These are phyloP conservation scores for Dermatemys mawii DNA, from an alignment of 2,113 vertebrate genomes.

Conservation along the genomic window DNA sequence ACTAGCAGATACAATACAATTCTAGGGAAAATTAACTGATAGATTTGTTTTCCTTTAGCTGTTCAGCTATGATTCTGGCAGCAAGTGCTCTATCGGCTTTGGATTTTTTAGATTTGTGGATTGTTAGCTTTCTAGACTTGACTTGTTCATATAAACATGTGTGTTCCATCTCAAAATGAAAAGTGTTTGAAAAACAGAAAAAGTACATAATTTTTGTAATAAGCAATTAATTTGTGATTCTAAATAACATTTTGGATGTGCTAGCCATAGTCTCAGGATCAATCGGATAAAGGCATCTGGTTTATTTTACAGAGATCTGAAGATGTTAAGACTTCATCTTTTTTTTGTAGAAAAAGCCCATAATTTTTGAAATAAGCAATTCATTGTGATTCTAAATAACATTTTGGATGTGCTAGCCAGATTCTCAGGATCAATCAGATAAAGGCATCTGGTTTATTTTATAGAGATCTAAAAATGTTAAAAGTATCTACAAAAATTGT, in stretches of 20 bases:
- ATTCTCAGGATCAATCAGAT: neutral
- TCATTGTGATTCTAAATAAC: neutral
- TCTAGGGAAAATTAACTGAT: neutral
- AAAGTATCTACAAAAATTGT: neutral
- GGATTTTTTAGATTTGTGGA: neutral
- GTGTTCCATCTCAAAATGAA: conserved; percentile 15
- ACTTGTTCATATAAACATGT: neutral
- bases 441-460: conserved; percentile 55
- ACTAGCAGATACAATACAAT: neutral
- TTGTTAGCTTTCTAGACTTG: fast-evolving
- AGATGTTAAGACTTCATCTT: conserved; percentile 17
- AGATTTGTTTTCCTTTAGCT: neutral
- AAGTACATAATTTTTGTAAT: neutral
- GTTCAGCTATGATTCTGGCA: neutral
- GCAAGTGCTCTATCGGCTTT: fast-evolving
- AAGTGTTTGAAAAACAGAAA: neutral
- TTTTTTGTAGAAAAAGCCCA: conserved; percentile 16
- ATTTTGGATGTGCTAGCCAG: neutral
- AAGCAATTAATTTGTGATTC: neutral
- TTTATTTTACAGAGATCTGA: conserved; percentile 23
- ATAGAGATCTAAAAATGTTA: conserved; percentile 13
- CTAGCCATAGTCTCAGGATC: neutral
- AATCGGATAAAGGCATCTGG: conserved; percentile 40
- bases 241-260: neutral
- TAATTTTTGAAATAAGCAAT: conserved; percentile 5